Evolutionary conservation across 1,140 invertebrate genomes (phyloP), one percentile per base, ranked within the genome.

Genomic region (Tetragnatha versicolor): DNA sequence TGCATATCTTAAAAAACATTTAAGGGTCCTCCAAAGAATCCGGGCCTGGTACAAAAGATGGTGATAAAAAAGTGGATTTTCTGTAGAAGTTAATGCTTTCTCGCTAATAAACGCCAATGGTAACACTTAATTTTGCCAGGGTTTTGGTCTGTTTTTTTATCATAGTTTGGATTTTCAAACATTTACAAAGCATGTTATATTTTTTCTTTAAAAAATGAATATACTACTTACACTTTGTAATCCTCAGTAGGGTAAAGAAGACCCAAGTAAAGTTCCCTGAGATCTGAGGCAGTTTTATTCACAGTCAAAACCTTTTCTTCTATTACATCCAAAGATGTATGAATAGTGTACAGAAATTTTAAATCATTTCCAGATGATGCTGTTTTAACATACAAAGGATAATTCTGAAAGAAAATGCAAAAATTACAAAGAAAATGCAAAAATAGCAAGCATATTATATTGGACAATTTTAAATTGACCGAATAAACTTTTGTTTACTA

Each of bases 191-290:
- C 14, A 17, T 20, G 2, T 39, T 7, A 5, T 17, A 65, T 20
- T 65, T 61, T 80, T 31, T 60, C 4, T 14, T 27, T 14, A 60
- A 60, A 68, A 29, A 35, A 69, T 66, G 33, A 53, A 81, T 35
- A 27, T 7, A 61, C n/a, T 29, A 42, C 51, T 82, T 77, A 97
- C 94, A 98, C 94, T 91, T 96, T 98, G 86, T 96, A 95, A 81
- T 95, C 95, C 88, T 98, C 96, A n/a, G 95, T 94, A 2, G 95
- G 93, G 87, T 96, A 96, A 1, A 98, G 87, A 61, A 95, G 87
- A 25, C 96, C 96, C 45, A 98, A 89, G 86, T 97, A 98, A 0
- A 97, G 88, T 85, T 98, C 96, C 83, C 94, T 87, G 27, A 91
- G 86, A 61, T 83, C 86, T 29, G 69, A 77, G 3, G 88, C 88